Base-by-base conservation (phyloP, 2,888 invertebrate species). In the Eubasilissa splendida region DNA sequence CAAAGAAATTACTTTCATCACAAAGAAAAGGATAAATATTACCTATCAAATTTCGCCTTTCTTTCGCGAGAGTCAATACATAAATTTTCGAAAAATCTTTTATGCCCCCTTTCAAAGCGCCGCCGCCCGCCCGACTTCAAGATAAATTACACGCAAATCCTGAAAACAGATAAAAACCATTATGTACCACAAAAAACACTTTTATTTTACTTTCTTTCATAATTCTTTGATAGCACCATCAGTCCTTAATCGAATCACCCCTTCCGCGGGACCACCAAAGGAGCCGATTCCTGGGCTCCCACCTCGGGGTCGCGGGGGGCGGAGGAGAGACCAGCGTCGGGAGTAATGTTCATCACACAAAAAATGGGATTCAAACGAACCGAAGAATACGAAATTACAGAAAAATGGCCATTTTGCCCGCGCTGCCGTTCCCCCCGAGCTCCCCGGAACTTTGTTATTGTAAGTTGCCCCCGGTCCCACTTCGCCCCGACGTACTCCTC, bases 281-380 rank as follows among this genome's bases (percentile, higher is more conserved):
- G 22, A 60, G 53, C 78, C 76, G 59, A 68, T 65, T 68, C 71
- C 52, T 59, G 70, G 60, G 56, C 66, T 42, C 56, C 60, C 22
- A 54, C 75, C 68, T 56, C 65, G 68, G 54, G 42, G 56, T 76
- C 76, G 80, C 52, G 76, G 76, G 71, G 33, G 54, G n/a, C 31
- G 11, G 54, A n/a, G 12, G 54, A 14, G 12, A 33, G 22, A 65
- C n/a, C n/a, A 54, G 77, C 33, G 74, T 65, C 14, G 53, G 52
- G 65, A 59, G 31, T 73, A 79, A 80, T 80, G 80, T 80, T 80
- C 80, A 80, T 80, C 80, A 76, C 53, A 80, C 70, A 80, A 83
- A 82, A 83, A 78, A 83, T 83, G 80, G 83, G 71, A 82, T 82
- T 83, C 83, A 82, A 83, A 83, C 83, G 83, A 83, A 77, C 83